Base-by-base conservation (phyloP, 2,113 vertebrate species). In the Ailurus styani region DNA sequence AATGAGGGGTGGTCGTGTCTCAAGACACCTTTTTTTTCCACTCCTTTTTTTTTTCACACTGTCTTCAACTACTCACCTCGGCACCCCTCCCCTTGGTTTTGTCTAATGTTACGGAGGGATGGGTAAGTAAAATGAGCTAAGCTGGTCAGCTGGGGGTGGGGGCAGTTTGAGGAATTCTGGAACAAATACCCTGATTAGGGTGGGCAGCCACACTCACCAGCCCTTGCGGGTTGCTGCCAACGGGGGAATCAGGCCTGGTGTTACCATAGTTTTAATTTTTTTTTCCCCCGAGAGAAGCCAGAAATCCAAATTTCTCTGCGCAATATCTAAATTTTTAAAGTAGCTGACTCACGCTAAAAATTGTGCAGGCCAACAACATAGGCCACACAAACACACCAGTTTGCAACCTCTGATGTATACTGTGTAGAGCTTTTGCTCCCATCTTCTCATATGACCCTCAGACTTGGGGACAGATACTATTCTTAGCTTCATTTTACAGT, bases 281-380 rank as follows among this genome's bases (percentile, higher is more conserved):
- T 92, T 6, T 70, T 90, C 42, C 5, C 23, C 37, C 83, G 45
- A 91, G 62, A 94, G 45, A 88, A 97, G 31, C 60, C 85, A 89
- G 89, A 88, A 83, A 79, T 78, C 73, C 54, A 91, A 27, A 90
- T 93, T 90, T 92, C 73, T 91, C 57, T 64, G 34, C 92, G 91
- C 94, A 96, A 79, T 89, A 95, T 11, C 54, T 62, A 87, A 17
- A 57, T 60, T 93, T 95, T 85, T 86, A 88, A 97, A 95, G 70
- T 37, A 87, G 62, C 7, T 52, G 40, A 79, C 21, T 86, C 45
- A 93, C 86, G 62, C 78, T 68, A 54, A 52, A 81, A 72, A 45
- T 10, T 66, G 4, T 70, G n/a, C 87, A 95, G 25, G 79, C 40
- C 73, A 94, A 85, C 13, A 73, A 68, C 37, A 60, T 8, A 37